A percentile compares a stretch with the other conserved stretches of the same genome.
Evolutionary conservation across 1,140 invertebrate species (phyloP).

Genomic region (Copidosoma floridanum): DNA sequence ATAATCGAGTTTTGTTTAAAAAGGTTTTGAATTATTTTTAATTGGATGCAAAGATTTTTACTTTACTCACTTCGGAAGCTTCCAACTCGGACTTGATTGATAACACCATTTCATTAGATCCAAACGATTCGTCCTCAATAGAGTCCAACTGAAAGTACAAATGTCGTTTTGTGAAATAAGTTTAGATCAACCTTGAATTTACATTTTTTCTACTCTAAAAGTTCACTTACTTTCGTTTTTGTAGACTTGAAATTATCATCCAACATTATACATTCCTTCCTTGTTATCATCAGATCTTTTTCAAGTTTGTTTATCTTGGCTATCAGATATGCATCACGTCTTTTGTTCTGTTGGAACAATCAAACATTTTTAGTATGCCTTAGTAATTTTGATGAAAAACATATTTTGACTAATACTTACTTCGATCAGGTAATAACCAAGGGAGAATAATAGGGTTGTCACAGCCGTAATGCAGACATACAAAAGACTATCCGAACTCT

Average conservation of each 20-base stretch:
- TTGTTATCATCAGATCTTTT: conserved; percentile 55
- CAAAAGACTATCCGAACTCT: conserved; percentile 44
- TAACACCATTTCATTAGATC: conserved; percentile 67
- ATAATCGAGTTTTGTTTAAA: too few relatives aligned
- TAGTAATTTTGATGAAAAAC: conserved; percentile 12
- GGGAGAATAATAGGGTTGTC: conserved; percentile 69
- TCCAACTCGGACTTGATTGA: conserved; percentile 49
- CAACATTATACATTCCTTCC: conserved; percentile 67
- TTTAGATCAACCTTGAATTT: conserved; percentile 18
- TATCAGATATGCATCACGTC: conserved; percentile 62
- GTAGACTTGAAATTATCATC: conserved; percentile 65
- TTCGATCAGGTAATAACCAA: conserved; percentile 75
- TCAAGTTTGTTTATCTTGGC: conserved; percentile 65
- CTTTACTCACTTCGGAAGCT: conserved; percentile 41
- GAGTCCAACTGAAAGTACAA: conserved; percentile 43
- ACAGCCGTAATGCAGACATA: conserved; percentile 62
- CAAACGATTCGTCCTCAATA: conserved; percentile 69
- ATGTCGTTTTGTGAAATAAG: conserved; percentile 17
- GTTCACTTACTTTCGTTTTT: conserved; percentile 61
- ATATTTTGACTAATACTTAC: conserved; percentile 35
- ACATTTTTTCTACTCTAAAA: conserved; percentile 23
- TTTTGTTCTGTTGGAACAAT: conserved; percentile 56
- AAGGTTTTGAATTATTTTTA: not conserved
- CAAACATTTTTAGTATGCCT: too few relatives aligned
- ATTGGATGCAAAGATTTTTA: conserved; percentile 7